phyloP scores from a whole-genome alignment of 2,797 vertebrate genomes.

The Threskiornis aethiopicus region DNA sequence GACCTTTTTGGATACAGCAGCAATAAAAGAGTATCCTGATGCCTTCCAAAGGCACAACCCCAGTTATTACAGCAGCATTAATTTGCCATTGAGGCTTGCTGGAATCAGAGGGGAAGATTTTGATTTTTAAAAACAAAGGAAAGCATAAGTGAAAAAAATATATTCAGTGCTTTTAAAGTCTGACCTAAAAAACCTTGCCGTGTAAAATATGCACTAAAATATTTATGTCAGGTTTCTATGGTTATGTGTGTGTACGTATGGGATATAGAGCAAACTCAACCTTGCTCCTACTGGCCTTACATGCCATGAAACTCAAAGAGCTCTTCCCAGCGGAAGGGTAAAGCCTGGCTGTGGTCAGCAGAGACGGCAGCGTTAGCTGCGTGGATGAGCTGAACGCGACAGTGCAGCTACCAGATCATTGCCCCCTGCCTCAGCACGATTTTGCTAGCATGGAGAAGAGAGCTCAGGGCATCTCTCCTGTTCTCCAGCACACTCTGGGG shows the following conservation, averaged over 20 bases:
- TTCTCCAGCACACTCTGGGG: neutral
- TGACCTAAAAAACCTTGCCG: slow-evolving; percentile 9
- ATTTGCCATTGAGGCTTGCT: neutral
- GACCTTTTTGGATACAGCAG: neutral
- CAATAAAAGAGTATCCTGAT: neutral
- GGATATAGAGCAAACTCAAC: neutral
- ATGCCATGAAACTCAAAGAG: neutral
- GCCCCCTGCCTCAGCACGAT: neutral
- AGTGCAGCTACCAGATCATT: neutral
- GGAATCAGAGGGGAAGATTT: neutral
- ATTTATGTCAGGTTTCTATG: slow-evolving; percentile 39
- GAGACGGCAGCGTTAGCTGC: accelerated
- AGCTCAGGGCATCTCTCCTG: neutral
- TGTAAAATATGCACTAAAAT: slow-evolving; percentile 22
- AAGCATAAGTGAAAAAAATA: neutral
- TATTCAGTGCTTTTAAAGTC: neutral
- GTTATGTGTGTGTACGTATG: neutral
- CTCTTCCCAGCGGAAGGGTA: neutral
- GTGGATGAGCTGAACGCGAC: neutral
- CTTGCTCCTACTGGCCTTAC: neutral
- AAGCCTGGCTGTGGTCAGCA: neutral
- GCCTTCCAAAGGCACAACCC: slow-evolving; percentile 1
- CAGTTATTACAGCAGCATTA: neutral
- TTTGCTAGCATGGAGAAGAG: neutral
- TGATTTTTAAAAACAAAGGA: slow-evolving; percentile 5